Conservation (phyloP, 2,797 vertebrate genomes). For the Helicolenus hilgendorfi region DNA sequence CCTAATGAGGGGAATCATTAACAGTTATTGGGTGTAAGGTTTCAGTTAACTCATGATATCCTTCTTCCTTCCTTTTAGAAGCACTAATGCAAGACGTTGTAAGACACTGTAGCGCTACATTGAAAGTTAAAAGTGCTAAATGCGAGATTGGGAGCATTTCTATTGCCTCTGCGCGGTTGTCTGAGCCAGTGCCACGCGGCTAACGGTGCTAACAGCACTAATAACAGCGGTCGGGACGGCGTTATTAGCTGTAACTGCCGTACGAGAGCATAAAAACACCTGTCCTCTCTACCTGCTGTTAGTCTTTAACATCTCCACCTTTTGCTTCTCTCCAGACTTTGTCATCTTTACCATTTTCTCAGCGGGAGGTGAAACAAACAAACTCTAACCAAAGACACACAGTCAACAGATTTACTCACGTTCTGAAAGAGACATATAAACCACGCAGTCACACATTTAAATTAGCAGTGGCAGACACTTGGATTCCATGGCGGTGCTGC, state of each 20-base stretch:
- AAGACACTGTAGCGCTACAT: not conserved
- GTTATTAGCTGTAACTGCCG: not conserved
- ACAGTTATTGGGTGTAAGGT: conserved; percentile 59
- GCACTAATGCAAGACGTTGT: not conserved
- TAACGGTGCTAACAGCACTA: not conserved
- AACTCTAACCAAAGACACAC: conserved; percentile 47
- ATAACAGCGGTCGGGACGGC: not conserved
- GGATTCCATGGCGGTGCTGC: conserved; percentile 22
- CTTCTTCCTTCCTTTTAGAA: not conserved
- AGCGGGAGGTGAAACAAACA: conserved; percentile 51
- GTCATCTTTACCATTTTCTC: conserved; percentile 28
- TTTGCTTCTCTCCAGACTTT: conserved; percentile 3
- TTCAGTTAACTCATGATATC: conserved; percentile 36
- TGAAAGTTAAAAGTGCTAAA: not conserved
- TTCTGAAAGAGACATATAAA: conserved; percentile 38
- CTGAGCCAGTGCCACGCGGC: not conserved
- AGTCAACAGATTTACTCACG: conserved; percentile 27
- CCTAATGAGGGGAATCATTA: conserved; percentile 79
- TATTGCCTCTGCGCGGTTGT: not conserved
- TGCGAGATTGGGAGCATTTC: not conserved
- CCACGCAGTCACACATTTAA: conserved; percentile 44
- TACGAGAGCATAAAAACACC: not conserved
- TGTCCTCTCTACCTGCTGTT: conserved; percentile 21
- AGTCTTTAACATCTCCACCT: not conserved
- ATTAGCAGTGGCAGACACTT: conserved; percentile 51